A percentile compares a stretch with the other conserved stretches of the same genome.
Conservation (phyloP, 2,888 invertebrate species). For the Gibbula magus region DNA sequence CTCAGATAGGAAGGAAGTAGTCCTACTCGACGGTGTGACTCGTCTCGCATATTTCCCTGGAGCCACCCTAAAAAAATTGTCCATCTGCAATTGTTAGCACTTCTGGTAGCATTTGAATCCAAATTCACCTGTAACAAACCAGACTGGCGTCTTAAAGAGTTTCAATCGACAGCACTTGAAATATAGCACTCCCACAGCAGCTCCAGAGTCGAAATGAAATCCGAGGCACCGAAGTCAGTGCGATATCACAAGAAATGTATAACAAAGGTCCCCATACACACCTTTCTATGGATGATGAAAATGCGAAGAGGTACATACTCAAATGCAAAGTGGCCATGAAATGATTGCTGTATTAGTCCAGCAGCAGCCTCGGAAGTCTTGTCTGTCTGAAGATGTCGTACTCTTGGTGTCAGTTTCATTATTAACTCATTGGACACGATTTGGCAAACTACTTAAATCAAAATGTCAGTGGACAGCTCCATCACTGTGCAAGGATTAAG, state of each 20-base stretch:
- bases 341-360: constrained; percentile 19
- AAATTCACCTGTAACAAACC: constrained; percentile 9
- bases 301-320: constrained; percentile 20
- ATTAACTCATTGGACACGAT: constrained; percentile 15
- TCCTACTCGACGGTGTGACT: neutral
- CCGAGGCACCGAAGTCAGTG: neutral
- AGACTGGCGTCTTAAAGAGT: constrained; percentile 18
- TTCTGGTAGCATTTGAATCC: constrained; percentile 1
- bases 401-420: constrained; percentile 12
- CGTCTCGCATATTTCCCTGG: neutral
- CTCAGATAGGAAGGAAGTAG: neutral
- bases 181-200: constrained; percentile 10
- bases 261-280: constrained; percentile 22
- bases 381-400: constrained; percentile 2
- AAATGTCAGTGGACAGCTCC: constrained; percentile 21
- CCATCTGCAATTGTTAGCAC: constrained; percentile 13
- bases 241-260: constrained; percentile 17
- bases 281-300: constrained; percentile 18
- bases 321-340: constrained; percentile 21
- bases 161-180: constrained; percentile 16
- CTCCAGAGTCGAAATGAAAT: neutral
- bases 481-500: constrained; percentile 17
- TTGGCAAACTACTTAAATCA: constrained; percentile 27
- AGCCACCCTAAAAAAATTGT: neutral
- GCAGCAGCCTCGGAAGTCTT: constrained; percentile 14